phyloP scores from a whole-genome alignment of 2,888 invertebrate genomes.

The Scaptomyza tumidula region DNA sequence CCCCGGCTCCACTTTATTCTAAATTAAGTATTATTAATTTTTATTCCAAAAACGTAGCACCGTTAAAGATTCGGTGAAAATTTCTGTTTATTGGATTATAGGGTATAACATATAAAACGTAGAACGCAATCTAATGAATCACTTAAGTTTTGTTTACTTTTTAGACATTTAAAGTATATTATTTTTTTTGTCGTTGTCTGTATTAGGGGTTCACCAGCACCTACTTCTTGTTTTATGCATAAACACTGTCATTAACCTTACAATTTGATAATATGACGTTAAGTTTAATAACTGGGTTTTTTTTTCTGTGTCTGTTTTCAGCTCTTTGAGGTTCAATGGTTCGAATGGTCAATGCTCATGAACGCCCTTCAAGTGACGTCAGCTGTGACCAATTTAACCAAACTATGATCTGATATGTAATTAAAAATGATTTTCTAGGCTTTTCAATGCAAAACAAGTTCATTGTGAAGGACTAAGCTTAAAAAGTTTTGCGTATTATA shows the following conservation, averaged over 20 bases:
- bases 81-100: not conserved
- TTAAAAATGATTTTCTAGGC: slow-evolving; percentile 36
- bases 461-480: slow-evolving; percentile 68
- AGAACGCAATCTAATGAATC: slow-evolving; percentile 29
- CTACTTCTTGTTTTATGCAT: slow-evolving; percentile 23
- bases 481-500: slow-evolving; percentile 17
- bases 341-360: slow-evolving; percentile 69
- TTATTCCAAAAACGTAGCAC: not conserved
- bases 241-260: slow-evolving; percentile 73
- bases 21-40: no score
- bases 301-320: slow-evolving; percentile 26
- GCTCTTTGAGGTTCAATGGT: slow-evolving; percentile 66
- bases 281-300: slow-evolving; percentile 39
- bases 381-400: slow-evolving; percentile 42
- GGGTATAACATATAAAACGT: slow-evolving; percentile 4
- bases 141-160: slow-evolving; percentile 52
- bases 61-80: not conserved
- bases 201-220: slow-evolving; percentile 46
- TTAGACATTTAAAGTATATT: slow-evolving; percentile 23
- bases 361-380: slow-evolving; percentile 72
- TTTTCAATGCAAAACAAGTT: slow-evolving; percentile 55
- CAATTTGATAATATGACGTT: slow-evolving; percentile 55
- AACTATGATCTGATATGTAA: slow-evolving; percentile 25
- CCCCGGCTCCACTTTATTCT: no score
- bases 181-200: slow-evolving; percentile 1